A percentile compares a stretch with the other conserved stretches of the same genome.
Conservation (phyloP, 2,888 invertebrate genomes). For the Actias luna region DNA sequence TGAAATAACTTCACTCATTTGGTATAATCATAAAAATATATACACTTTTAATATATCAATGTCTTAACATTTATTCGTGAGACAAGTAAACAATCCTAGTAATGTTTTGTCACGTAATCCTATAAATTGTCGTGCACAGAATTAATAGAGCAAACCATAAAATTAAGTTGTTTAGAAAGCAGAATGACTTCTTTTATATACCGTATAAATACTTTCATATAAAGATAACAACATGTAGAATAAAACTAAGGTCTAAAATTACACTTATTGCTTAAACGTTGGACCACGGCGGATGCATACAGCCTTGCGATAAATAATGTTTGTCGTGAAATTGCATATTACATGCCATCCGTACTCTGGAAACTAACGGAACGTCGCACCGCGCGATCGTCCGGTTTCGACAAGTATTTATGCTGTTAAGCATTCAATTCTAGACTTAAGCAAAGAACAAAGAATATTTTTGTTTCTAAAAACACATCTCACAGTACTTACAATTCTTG, state of each 20-base stretch:
- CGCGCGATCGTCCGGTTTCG: not conserved
- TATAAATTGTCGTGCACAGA: constrained; percentile 1
- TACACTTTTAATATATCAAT: not conserved
- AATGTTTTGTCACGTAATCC: not conserved
- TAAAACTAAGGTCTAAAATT: not conserved
- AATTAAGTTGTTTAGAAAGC: constrained; percentile 7
- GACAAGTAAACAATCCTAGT: not conserved
- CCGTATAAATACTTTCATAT: not conserved
- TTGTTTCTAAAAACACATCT: not conserved
- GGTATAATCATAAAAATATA: no score
- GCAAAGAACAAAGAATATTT: not conserved
- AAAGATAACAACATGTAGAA: not conserved
- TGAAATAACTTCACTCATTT: no score
- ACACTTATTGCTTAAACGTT: not conserved
- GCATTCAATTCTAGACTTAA: constrained; percentile 1
- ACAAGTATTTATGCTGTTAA: not conserved
- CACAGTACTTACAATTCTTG: not conserved
- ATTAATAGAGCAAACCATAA: constrained; percentile 7
- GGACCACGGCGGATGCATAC: not conserved
- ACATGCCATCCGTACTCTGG: not conserved
- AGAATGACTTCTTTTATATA: not conserved
- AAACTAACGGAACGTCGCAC: not conserved
- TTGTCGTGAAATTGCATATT: not conserved
- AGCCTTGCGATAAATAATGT: constrained; percentile 2
- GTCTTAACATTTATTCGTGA: not conserved